Evolutionary conservation across 2,113 vertebrate genomes (phyloP).

Genomic region (Lampris incognitus): DNA sequence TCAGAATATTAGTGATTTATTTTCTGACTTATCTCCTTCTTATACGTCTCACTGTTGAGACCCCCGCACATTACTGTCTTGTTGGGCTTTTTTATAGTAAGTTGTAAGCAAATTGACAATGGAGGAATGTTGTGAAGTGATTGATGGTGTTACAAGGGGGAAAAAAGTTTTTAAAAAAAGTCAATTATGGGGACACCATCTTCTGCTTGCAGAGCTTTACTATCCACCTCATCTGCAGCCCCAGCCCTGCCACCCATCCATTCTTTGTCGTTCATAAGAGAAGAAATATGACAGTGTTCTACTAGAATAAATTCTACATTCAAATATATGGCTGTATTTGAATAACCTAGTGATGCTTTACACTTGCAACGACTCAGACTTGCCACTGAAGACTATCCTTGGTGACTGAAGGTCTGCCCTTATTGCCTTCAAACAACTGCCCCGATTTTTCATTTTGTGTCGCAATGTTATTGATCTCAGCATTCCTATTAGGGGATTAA

Average conservation of each 20-base stretch:
- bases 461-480: slow-evolving; percentile 56
- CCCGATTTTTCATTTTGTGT: slow-evolving; percentile 48
- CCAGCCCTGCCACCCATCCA: slow-evolving; percentile 10
- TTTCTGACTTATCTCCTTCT: slow-evolving; percentile 8
- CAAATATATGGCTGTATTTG: slow-evolving; percentile 34
- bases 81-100: slow-evolving; percentile 23
- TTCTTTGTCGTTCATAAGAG: slow-evolving; percentile 41
- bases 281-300: slow-evolving; percentile 47
- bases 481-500: slow-evolving; percentile 45
- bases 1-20: slow-evolving; percentile 1
- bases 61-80: slow-evolving; percentile 13
- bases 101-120: slow-evolving; percentile 33
- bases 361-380: slow-evolving; percentile 37
- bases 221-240: neutral
- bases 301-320: slow-evolving; percentile 14
- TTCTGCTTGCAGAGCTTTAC: slow-evolving; percentile 22
- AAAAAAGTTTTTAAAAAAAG: neutral
- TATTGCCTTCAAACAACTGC: slow-evolving; percentile 5
- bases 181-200: slow-evolving; percentile 17
- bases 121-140: slow-evolving; percentile 18
- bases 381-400: slow-evolving; percentile 29
- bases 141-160: slow-evolving; percentile 17
- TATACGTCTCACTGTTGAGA: slow-evolving; percentile 1
- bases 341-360: slow-evolving; percentile 34
- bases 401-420: slow-evolving; percentile 36